These are phyloP conservation scores for Chascanopsetta lugubris DNA, from an alignment of 2,113 vertebrate species.

Conservation along the genomic window DNA sequence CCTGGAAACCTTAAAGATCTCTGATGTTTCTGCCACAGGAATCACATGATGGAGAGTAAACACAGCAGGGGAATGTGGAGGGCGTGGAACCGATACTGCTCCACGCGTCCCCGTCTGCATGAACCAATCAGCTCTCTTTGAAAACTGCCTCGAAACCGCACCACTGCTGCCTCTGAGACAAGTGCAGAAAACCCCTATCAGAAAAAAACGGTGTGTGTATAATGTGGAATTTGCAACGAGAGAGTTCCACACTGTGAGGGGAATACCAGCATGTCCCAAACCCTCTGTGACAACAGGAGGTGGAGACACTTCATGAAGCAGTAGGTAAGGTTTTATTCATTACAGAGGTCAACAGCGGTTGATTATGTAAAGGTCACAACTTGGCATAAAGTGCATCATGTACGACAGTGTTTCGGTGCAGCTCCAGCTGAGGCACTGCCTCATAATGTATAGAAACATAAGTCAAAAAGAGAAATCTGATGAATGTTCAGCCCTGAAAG, in stretches of 20 bases:
- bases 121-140: conserved; percentile 69
- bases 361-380: not conserved
- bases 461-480: too few relatives aligned
- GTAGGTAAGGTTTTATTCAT: not conserved
- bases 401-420: not conserved
- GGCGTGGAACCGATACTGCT: conserved; percentile 65
- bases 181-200: conserved; percentile 10
- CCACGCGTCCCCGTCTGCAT: conserved; percentile 39
- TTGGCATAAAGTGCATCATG: not conserved
- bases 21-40: not conserved
- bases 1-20: too few relatives aligned
- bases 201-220: not conserved
- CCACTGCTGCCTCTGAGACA: conserved; percentile 3
- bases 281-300: not conserved
- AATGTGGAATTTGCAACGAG: not conserved
- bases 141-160: conserved; percentile 53
- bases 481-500: too few relatives aligned
- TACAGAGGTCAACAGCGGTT: conserved; percentile 1
- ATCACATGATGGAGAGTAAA: not conserved
- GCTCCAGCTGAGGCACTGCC: too few relatives aligned
- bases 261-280: too few relatives aligned
- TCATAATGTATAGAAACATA: too few relatives aligned
- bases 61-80: conserved; percentile 3
- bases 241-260: not conserved
- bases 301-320: not conserved